Conservation (phyloP, 1,140 invertebrate genomes). For the Leguminivora glycinivorella region DNA sequence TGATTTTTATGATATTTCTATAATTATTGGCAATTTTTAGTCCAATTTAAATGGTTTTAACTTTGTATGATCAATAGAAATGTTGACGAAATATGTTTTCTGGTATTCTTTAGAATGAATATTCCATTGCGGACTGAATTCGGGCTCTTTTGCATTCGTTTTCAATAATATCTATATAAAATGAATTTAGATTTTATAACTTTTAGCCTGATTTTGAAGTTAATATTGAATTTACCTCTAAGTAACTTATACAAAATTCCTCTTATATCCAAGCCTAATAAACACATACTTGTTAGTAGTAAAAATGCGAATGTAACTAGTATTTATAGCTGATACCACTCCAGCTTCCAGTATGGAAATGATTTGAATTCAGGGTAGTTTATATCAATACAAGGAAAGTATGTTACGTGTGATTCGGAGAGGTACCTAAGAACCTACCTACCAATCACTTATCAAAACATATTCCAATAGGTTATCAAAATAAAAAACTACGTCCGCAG, state of each 20-base stretch:
- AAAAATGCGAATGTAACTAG: too few species aligned
- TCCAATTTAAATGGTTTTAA: not conserved
- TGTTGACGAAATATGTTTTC: not conserved
- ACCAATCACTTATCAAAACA: conserved; percentile 4
- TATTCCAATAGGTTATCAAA: not conserved
- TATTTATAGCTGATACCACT: too few species aligned
- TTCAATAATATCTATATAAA: not conserved
- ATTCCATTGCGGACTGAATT: not conserved
- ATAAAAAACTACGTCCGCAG: conserved; percentile 5
- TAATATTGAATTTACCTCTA: not conserved
- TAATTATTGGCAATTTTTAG: not conserved
- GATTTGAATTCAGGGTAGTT: not conserved
- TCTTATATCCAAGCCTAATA: too few species aligned
- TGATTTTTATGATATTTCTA: not conserved
- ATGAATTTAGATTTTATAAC: not conserved
- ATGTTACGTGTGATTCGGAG: not conserved
- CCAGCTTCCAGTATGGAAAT: too few species aligned
- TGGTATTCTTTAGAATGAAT: not conserved
- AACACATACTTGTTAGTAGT: too few species aligned
- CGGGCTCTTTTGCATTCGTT: not conserved
- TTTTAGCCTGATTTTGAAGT: not conserved
- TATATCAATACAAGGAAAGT: not conserved
- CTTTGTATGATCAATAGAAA: not conserved
- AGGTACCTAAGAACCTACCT: not conserved
- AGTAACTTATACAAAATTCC: not conserved